Percentiles rank a stretch among this genome's conserved stretches.
Conservation (phyloP, 2,797 vertebrate genomes). For the Tragelaphus oryx region DNA sequence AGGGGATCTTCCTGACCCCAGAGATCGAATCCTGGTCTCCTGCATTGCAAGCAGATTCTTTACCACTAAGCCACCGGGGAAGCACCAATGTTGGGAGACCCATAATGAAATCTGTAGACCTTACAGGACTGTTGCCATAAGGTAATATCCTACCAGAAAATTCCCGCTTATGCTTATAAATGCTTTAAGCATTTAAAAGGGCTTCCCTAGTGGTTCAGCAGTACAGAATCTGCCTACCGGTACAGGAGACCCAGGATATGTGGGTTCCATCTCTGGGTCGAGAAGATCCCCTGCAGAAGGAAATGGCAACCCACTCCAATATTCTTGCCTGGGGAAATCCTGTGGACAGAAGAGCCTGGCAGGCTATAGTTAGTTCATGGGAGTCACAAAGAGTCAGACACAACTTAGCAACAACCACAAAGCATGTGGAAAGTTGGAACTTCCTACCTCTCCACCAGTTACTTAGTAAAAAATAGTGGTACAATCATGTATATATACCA, state of each 20-base stretch:
- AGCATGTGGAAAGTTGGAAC: neutral
- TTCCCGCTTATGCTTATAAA: neutral
- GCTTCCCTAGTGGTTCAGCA: neutral
- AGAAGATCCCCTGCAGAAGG: neutral
- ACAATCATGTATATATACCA: neutral
- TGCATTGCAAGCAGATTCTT: neutral
- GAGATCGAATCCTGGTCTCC: neutral
- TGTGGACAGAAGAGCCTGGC: neutral
- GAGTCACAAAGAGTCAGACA: neutral
- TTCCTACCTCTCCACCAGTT: neutral
- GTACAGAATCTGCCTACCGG: neutral
- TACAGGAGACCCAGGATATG: neutral
- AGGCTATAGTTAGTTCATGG: neutral
- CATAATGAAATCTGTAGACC: neutral
- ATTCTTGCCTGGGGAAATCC: neutral
- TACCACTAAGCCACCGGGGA: neutral
- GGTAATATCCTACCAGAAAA: neutral
- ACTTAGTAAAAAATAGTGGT: neutral
- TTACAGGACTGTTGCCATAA: neutral
- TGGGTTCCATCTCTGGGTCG: neutral
- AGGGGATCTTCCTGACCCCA: neutral
- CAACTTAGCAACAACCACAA: neutral
- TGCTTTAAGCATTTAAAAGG: neutral
- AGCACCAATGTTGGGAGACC: neutral
- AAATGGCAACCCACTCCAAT: neutral